Evolutionary conservation across 2,888 invertebrate species (phyloP), one percentile per base, ranked within the genome.

Genomic region (Dynastes hyllus): DNA sequence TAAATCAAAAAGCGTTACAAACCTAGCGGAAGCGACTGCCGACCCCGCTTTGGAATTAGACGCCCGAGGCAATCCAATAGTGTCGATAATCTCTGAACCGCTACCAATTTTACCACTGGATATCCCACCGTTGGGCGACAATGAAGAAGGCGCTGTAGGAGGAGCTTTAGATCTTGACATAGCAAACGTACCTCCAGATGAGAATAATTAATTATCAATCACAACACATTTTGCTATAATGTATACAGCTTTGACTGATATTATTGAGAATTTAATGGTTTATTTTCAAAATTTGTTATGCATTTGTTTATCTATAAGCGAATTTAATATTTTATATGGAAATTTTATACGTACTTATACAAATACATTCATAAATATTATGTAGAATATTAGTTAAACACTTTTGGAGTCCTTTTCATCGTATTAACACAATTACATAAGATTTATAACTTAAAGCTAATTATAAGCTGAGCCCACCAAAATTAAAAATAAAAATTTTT

Each of bases 1-100:
- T 77, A 98, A 98, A 89, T 98, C 97, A 2, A 98, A 99, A 87
- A 98, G 98, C 0, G 98, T 98, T 40, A 98, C 98, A 9, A 98
- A 99, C 90, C 90, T 99, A 81, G 97, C 98, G 0, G 98, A 98
- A 85, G 98, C 97, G 0, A 96, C 97, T 0, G 97, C 97, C 0
- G 98, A 98, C 89, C 97, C 97, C 0, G 95, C 93, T 0, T 91
- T 94, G 27, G 92, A 92, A 84, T 90, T 93, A 82, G 93, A 93
- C 82, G 89, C 93, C n/a, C 92, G 92, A 71, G 92, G 92, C 9
- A 92, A 88, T 81, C 87, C 87, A 3, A 86, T 88, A 11, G 82
- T 84, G 5, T 83, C 84, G 11, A 84, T 84, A 6, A 83, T 51
- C 90, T 85, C 13, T 78, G 85, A 9, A 80, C 87, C 65, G 84